Base-by-base conservation (phyloP, 2,888 invertebrate species). In the Epiblema foenella region DNA sequence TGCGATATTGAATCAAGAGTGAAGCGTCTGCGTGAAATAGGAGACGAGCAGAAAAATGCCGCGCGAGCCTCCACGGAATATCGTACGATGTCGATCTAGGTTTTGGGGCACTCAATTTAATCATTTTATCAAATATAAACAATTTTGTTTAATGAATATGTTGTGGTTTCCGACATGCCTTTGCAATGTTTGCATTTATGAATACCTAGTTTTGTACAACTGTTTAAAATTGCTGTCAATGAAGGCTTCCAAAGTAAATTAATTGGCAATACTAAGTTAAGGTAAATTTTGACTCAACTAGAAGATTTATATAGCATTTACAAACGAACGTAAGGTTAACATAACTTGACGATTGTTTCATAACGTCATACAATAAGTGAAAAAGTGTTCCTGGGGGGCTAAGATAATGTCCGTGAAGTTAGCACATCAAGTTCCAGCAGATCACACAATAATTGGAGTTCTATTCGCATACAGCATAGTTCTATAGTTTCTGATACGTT, bases 71-170 rank as follows among this genome's bases (percentile, higher is more conserved):
- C 10, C 59, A 18, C 8, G 20, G 46, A 60, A 60, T 20, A 60
- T 60, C 59, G 59, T 60, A 60, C 59, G 59, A 60, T 60, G 15
- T 18, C 2, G 24, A 46, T n/a, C 42, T 42, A 46, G 59, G 46
- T 39, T 60, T 46, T 46, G 42, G 59, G 42, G 20, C 59, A 42
- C 42, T 15, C 42, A n/a, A n/a, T n/a, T 24, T 7, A 12, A 15
- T 54, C 5, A 4, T 29, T n/a, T n/a, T n/a, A n/a, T n/a, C n/a
- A n/a, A n/a, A n/a, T n/a, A n/a, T n/a, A n/a, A n/a, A n/a, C n/a
- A n/a, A 9, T 9, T 17, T 0, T 10, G 17, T 51, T 51, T 0
- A 17, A 15, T 49, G 7, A 17, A 24, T 5, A 29, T 33, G n/a
- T 2, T 56, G n/a, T 33, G 5, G 33, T 56, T 57, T 17, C n/a